phyloP scores from a whole-genome alignment of 1,140 invertebrate species.

The Diorhabda elongata region DNA sequence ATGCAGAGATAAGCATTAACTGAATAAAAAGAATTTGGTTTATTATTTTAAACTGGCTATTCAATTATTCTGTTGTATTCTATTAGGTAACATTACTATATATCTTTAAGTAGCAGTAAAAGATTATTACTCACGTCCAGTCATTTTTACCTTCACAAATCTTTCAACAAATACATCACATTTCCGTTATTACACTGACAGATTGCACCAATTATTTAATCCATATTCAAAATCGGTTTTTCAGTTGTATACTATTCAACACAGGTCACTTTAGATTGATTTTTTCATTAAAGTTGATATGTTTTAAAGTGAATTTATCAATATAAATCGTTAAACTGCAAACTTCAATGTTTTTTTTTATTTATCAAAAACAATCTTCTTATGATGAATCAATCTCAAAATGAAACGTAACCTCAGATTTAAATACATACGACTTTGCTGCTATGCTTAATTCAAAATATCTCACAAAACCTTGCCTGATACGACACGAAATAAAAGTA shows the following conservation, averaged over 20 bases:
- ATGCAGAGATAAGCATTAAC: no score
- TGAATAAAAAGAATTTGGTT: no score
- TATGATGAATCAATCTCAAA: not conserved
- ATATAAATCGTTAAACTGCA: no score
- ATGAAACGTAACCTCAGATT: not conserved
- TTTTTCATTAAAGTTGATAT: no score
- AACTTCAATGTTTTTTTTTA: not conserved
- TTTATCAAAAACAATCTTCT: not conserved
- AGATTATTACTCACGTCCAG: not conserved
- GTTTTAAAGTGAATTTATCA: no score
- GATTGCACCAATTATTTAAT: no score
- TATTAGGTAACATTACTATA: not conserved
- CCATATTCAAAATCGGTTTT: not conserved
- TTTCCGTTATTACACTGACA: not conserved
- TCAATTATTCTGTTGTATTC: no score
- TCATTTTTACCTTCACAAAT: not conserved
- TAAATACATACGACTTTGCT: not conserved
- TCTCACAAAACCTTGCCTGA: no score
- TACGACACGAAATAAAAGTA: no score
- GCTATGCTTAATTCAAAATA: no score
- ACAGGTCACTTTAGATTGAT: no score
- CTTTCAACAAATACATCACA: not conserved
- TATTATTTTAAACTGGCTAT: no score
- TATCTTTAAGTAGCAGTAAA: not conserved
- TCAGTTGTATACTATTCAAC: not conserved